Base-by-base conservation (phyloP, 2,113 vertebrate species). In the Acanthisitta chloris region DNA sequence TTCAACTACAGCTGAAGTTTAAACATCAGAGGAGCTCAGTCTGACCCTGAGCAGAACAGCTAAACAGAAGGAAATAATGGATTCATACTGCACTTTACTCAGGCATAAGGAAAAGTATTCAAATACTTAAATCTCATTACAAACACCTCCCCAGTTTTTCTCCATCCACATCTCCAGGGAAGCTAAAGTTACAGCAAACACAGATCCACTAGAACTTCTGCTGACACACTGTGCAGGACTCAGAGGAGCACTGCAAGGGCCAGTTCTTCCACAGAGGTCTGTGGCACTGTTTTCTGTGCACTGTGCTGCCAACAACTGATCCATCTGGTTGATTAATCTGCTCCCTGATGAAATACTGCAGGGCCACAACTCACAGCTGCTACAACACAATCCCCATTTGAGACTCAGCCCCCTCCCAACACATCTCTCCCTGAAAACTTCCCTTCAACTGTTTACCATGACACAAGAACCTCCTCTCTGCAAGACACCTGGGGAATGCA, bases 231-330 rank as follows among this genome's bases (percentile, higher is more conserved):
- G 38, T 3, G 4, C 55, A 49, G 40, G 4, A 21, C n/a, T 40
- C 84, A 43, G n/a, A 45, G 10, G 24, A 3, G 34, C 54, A 54
- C 62, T 33, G 29, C 58, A 26, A 26, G 42, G 18, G 33, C 3
- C 11, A 69, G 7, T 13, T 25, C 12, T 26, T 25, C 48, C 45
- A 9, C 0, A 2, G 2, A 4, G 20, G 7, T 8, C 72, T 26
- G 55, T 19, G 26, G 49, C 59, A 88, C 7, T 11, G 33, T 8
- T 5, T 26, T 12, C 62, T 15, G 6, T 31, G 24, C 28, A 3
- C 74, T 15, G 21, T 42, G 80, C 51, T 84, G 85, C 61, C 79
- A 51, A 13, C 49, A 49, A 14, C 1, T 14, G 19, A 24, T 10
- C 9, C 4, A 20, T 3, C 26, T 10, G 40, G 1, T 1, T 45